Base-by-base conservation (phyloP, 2,797 vertebrate species). In the Periparus ater region DNA sequence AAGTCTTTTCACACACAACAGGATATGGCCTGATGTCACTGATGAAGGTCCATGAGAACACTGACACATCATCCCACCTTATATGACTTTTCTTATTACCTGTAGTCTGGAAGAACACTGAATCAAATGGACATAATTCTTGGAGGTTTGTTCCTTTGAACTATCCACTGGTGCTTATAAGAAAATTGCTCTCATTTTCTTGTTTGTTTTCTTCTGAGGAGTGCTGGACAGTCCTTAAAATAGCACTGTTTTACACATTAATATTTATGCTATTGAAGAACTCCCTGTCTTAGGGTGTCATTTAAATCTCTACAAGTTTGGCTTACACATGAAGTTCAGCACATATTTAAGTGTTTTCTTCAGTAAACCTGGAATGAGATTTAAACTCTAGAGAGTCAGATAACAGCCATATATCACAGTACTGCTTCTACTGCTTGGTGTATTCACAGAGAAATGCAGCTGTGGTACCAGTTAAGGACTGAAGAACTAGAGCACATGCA, bases 391-490 rank as follows among this genome's bases (percentile, higher is more conserved):
- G 29, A 34, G 38, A 47, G 32, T 54, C 38, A 47, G 58, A 9
- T 29, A 32, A 65, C 32, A 54, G 20, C 18, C 6, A 0, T 44
- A 3, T 38, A 32, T 60, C 48, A 38, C 32, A 45, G 25, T 12
- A 6, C 36, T 19, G 12, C 13, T 84, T 86, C 67, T 74, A 30
- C 44, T 44, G 29, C 50, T 72, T 71, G 42, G 48, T 96, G 17
- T 88, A 45, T 97, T 93, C 61, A 40, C 97, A 99, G 99, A 91
- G 97, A 98, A 7, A 86, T 97, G 45, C 98, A 98, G 73, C 78
- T 97, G 62, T 98, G 98, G 98, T 97, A 98, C 72, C 98, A 98
- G 96, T 97, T 98, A 66, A 98, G 98, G 67, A 97, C 93, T 5
- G 96, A 97, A 74, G 98, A 98, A 34, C 80, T 97, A 40, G 98